Conservation (phyloP, 2,888 invertebrate species). For the Lobophora halterata region DNA sequence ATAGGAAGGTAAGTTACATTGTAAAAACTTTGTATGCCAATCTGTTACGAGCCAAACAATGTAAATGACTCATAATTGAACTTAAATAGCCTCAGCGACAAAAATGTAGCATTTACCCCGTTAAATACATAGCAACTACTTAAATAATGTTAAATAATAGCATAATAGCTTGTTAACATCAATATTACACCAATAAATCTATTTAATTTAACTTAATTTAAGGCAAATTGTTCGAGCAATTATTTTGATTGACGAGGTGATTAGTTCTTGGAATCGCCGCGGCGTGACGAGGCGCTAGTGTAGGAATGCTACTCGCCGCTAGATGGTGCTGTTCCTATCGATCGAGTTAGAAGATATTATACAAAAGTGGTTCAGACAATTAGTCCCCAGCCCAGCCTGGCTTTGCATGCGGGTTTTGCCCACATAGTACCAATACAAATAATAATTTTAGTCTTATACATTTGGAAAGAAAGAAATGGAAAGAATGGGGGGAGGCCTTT, state of each 20-base stretch:
- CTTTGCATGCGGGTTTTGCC: too few species aligned
- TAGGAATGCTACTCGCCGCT: constrained; percentile 54
- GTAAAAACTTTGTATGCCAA: not conserved
- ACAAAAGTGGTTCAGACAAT: too few species aligned
- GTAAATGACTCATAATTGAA: constrained; percentile 22
- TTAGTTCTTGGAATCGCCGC: constrained; percentile 45
- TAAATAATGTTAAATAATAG: too few species aligned
- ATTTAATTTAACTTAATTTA: constrained; percentile 65
- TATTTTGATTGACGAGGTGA: constrained; percentile 52
- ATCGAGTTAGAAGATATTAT: constrained; percentile 34
- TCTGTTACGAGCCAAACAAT: constrained; percentile 12
- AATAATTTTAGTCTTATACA: too few species aligned
- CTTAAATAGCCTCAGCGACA: constrained; percentile 18
- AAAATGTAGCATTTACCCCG: constrained; percentile 30
- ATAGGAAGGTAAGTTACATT: too few species aligned
- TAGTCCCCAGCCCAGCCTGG: too few species aligned
- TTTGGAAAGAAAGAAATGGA: too few species aligned
- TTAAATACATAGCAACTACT: constrained; percentile 31
- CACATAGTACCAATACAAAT: too few species aligned
- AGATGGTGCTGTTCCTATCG: constrained; percentile 59
- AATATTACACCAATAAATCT: constrained; percentile 71
- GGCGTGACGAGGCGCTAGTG: constrained; percentile 49
- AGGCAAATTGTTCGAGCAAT: constrained; percentile 66
- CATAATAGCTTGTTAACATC: constrained; percentile 49
- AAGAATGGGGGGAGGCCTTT: too few species aligned